Evolutionary conservation across 2,888 invertebrate species (phyloP).

Genomic region (Tanytarsus gracilentus): DNA sequence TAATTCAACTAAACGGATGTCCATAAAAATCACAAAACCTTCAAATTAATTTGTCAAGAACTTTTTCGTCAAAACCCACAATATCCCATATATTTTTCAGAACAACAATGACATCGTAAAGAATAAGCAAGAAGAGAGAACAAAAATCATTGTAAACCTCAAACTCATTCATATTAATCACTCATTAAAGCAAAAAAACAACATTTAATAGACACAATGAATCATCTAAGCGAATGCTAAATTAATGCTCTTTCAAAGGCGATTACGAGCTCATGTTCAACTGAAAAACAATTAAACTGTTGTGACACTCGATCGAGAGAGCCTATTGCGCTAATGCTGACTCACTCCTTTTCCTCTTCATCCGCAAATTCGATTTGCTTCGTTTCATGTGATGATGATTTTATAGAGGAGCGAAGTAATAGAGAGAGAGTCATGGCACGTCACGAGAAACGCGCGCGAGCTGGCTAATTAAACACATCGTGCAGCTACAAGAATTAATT

Average conservation of each 20-base stretch:
- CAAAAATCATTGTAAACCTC: background rate
- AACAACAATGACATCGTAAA: too few relatives aligned
- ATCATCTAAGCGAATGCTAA: background rate
- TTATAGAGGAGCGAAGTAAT: background rate
- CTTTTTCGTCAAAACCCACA: too few relatives aligned
- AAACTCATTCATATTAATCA: background rate
- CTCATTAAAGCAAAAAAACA: background rate
- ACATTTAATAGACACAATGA: background rate
- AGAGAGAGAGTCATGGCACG: background rate
- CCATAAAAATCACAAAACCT: too few relatives aligned
- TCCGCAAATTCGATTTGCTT: background rate
- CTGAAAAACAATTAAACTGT: constrained; percentile 26
- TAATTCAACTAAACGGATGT: too few relatives aligned
- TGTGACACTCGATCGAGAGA: constrained; percentile 12
- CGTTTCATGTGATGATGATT: background rate
- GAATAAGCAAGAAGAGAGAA: too few relatives aligned
- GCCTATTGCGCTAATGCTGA: constrained; percentile 11
- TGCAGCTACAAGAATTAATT: constrained; percentile 22
- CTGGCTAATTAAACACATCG: constrained; percentile 11
- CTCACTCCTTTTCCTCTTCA: background rate
- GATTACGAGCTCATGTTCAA: background rate
- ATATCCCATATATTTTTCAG: too few relatives aligned
- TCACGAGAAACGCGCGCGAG: background rate
- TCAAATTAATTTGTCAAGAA: too few relatives aligned
- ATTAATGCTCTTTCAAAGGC: background rate